Base-by-base conservation (phyloP, 2,888 invertebrate species). In the Agrilus mali region DNA sequence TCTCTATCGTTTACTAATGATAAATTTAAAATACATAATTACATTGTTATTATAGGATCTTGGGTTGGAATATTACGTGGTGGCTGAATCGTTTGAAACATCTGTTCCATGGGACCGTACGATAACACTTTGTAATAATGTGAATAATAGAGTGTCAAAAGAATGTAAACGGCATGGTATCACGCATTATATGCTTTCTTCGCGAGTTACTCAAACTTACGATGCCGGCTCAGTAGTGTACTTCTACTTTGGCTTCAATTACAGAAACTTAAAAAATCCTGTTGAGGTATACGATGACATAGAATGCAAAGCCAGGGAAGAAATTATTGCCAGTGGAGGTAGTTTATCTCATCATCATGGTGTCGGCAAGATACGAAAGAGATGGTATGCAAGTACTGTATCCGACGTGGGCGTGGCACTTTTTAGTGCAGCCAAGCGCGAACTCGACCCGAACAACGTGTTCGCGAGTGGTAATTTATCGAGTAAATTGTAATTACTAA, bases 71-170 rank as follows among this genome's bases (percentile, higher is more conserved):
- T 88, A 84, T 64, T 77, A 80, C 51, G 77, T 95, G 14, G 82
- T 96, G 2, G 86, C 94, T 0, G 97, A 98, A 66, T 96, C 96
- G 0, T 98, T 98, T 71, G 97, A 98, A 70, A 98, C 98, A 0
- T 97, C 97, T 0, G 95, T 95, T 2, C 87, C 97, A 2, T 98
- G 97, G 97, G 90, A 93, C 67, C 78, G 87, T 42, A 80, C 90
- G 10, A 67, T 82, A 22, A 69, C 78, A 13, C 71, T 98, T 33
- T 95, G 95, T 61, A 73, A 77, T 42, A 93, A 93, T 70, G 95
- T 96, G 5, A 97, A 96, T 64, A 76, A 79, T 43, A 73, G 88
- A 39, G 73, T 97, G 4, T 65, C 72, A 1, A 50, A 68, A 50
- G 82, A 84, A 61, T 85, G 83, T 59, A 60, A 60, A 44, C 66